Conservation (phyloP, 2,797 vertebrate genomes). For the Pangasius larnaudii region DNA sequence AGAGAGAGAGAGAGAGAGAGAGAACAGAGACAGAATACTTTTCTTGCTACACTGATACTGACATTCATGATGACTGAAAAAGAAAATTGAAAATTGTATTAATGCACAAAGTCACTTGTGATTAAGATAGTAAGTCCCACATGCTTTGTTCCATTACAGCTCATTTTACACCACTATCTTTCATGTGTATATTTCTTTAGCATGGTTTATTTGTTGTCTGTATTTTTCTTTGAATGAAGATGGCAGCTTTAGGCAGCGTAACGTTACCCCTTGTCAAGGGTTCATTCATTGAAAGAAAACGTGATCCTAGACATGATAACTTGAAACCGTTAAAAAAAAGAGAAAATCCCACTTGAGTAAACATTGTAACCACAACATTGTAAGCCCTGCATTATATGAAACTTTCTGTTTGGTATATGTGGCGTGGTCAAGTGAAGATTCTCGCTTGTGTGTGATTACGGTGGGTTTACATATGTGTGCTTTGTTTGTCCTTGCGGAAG, state of each 20-base stretch:
- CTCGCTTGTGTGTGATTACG: neutral
- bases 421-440: neutral
- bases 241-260: neutral
- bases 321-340: neutral
- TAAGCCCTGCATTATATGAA: neutral
- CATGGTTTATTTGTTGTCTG: conserved; percentile 5
- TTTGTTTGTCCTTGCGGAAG: neutral
- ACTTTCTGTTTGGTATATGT: neutral
- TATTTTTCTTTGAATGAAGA: neutral
- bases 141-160: conserved; percentile 1
- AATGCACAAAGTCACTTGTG: neutral
- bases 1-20: neutral
- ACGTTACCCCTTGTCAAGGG: neutral
- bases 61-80: conserved; percentile 6
- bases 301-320: neutral
- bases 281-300: neutral
- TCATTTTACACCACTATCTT: neutral
- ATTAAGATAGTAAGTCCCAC: conserved; percentile 13
- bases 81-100: conserved; percentile 3
- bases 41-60: conserved; percentile 3
- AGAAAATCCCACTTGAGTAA: neutral
- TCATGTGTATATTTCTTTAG: neutral
- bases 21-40: neutral
- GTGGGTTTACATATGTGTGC: neutral
- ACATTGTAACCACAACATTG: neutral